These are phyloP conservation scores for Bedellia somnulentella DNA, from an alignment of 2,888 invertebrate genomes.

Conservation along the genomic window DNA sequence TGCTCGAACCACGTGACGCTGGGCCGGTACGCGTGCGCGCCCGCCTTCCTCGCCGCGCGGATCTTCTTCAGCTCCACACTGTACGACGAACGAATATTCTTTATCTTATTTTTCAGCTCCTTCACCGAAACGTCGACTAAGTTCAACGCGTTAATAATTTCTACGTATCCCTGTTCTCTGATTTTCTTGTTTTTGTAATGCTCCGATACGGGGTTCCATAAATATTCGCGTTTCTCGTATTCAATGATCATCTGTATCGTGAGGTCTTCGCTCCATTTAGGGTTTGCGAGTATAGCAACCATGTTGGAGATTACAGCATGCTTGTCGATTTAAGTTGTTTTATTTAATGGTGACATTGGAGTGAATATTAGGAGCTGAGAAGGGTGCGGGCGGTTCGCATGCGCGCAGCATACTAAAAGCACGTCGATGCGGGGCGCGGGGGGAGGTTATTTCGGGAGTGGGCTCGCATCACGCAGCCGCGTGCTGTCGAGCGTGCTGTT, in stretches of 20 bases:
- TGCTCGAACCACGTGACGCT: constrained; percentile 61
- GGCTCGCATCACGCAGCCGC: constrained; percentile 55
- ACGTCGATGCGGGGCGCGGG: constrained; percentile 55
- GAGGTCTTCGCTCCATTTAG: constrained; percentile 56
- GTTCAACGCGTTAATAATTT: constrained; percentile 49
- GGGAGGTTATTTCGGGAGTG: constrained; percentile 56
- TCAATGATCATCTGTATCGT: constrained; percentile 56
- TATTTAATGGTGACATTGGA: neutral
- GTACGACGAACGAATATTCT: constrained; percentile 55
- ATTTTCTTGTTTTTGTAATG: constrained; percentile 57
- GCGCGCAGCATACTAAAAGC: constrained; percentile 63
- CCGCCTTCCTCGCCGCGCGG: constrained; percentile 54
- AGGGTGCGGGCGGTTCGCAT: constrained; percentile 60
- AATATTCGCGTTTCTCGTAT: constrained; percentile 52
- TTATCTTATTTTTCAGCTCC: constrained; percentile 57
- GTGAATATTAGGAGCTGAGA: constrained; percentile 40
- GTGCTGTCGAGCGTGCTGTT: constrained; percentile 59
- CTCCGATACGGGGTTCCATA: constrained; percentile 54
- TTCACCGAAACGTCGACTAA: constrained; percentile 50
- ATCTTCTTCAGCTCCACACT: constrained; percentile 58
- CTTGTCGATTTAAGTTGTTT: no score
- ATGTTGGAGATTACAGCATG: constrained; percentile 36
- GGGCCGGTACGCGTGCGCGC: constrained; percentile 58
- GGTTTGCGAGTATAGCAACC: constrained; percentile 53
- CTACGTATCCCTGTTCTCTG: constrained; percentile 50